Evolutionary conservation across 1,140 invertebrate species (phyloP), one percentile per base, ranked within the genome.

Genomic region (Drosophila sproati): DNA sequence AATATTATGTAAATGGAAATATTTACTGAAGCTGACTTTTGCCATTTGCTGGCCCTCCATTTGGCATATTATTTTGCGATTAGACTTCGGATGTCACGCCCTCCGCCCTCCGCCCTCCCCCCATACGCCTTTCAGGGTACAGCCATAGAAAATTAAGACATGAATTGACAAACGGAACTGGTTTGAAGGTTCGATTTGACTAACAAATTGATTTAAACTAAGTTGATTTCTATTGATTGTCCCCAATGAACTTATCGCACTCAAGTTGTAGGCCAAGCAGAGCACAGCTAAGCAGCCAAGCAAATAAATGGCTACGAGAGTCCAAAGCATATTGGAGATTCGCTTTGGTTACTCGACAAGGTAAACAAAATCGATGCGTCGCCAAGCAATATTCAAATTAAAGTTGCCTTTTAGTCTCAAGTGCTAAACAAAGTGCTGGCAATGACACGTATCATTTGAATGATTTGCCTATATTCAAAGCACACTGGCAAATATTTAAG

Each of bases 211-310:
- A 88, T 80, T 87, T 80, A 78, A 68, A 77, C 47, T 77, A 80
- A 88, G 70, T 87, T 88, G 77, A 83, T 88, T 87, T 82, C 54
- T 69, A 83, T 88, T 88, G 83, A 87, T 88, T 88, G 67, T 47
- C 64, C 45, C 88, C 63, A 87, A 70, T 67, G 52, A 79, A 48
- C 45, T 51, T 20, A 51, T 34, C 34, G 10, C 37, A 35, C 20
- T 45, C 5, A 31, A 37, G 20, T n/a, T 43, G 20, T 5, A 54
- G 55, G 50, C 47, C 20, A 20, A 20, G 20, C 20, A 20, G 20
- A 20, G 20, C 20, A 20, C 63, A 39, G 48, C 32, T 66, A 20
- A 41, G 7, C 10, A 63, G 41, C 43, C 48, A 20, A 60, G 37
- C 32, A 43, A 51, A 47, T n/a, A 29, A 51, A 47, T n/a, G 31